Conservation (phyloP, 2,797 vertebrate genomes). For the Carcharodon carcharias region DNA sequence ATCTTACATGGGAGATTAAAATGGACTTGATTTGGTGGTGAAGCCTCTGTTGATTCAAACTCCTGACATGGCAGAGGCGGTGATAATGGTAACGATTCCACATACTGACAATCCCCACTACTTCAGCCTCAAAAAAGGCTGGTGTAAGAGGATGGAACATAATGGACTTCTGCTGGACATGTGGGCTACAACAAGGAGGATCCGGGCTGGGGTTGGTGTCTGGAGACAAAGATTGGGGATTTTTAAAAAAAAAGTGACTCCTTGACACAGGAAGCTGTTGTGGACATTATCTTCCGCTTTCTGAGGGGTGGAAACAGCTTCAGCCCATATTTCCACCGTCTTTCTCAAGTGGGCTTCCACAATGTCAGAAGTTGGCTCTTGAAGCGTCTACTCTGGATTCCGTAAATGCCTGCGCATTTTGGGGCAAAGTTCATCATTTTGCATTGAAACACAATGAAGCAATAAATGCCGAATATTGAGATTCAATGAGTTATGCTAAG, state of each 20-base stretch:
- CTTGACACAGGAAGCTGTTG: background rate
- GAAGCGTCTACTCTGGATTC: background rate
- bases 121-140: background rate
- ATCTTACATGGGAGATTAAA: background rate
- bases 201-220: background rate
- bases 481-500: background rate
- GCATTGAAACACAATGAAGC: background rate
- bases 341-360: background rate
- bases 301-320: background rate
- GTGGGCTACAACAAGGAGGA: background rate
- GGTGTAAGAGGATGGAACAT: background rate
- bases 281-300: background rate
- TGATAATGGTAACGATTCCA: too few species aligned
- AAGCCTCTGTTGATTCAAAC: too few species aligned
- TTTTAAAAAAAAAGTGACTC: background rate
- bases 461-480: background rate
- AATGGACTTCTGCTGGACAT: background rate
- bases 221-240: background rate
- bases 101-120: background rate
- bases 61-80: too few species aligned
- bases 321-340: background rate
- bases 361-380: background rate
- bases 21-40: background rate
- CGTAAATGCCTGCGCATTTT: background rate
- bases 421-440: background rate